Evolutionary conservation across 2,113 vertebrate species (phyloP), one percentile per base, ranked within the genome.

Genomic region (Sander vitreus): DNA sequence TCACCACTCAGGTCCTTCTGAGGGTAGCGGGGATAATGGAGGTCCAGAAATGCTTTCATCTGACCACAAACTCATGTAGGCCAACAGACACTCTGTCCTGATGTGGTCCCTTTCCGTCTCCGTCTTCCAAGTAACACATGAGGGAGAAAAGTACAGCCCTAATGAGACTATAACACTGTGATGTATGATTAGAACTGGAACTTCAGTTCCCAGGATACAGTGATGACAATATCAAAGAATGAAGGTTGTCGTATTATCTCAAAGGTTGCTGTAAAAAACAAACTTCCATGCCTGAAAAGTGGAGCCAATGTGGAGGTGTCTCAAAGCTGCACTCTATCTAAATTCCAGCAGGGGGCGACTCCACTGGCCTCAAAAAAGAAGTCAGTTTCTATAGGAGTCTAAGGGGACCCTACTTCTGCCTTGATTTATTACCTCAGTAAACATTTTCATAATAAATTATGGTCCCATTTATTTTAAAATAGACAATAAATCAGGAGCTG

Each of bases 31-130:
- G 45, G 45, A 53, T 57, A 4, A 74, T n/a, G n/a, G 23, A 71
- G 57, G 16, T 27, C 72, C 18, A 58, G 67, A 54, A 33, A 48
- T 58, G 64, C 87, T 81, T 91, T 83, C 57, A 86, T 91, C 83
- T 77, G 64, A 70, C 65, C 30, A 67, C 39, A 55, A 53, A 19
- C 57, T 19, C 15, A 7, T 19, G 57, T 55, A 25, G 23, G 2
- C 12, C 7, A 57, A 59, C 1, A 6, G 79, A 57, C 54, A 36
- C 33, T 45, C 19, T 39, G 58, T 64, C 58, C 57, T 21, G 1
- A 25, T 39, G 27, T 30, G 1, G 55, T 51, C 27, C 15, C 21
- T 60, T 33, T 33, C 33, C 33, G 6, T 33, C 33, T 36, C 43
- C 11, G n/a, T 73, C 51, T 27, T 27, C 13, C 15, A 33, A 43